phyloP scores from a whole-genome alignment of 2,797 vertebrate genomes.

The Acanthornis magna region DNA sequence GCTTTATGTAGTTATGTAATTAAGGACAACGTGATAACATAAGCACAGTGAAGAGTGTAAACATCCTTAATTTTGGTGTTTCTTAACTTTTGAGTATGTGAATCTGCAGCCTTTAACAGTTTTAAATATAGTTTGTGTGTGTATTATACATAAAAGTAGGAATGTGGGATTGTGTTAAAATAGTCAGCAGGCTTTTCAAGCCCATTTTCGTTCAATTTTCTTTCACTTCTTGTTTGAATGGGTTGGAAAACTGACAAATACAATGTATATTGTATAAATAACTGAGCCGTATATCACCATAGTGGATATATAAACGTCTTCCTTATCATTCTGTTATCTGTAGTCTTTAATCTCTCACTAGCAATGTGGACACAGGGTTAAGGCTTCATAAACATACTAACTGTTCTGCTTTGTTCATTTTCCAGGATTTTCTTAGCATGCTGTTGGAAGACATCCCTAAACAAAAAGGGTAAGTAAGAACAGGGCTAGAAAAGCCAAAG shows the following conservation, averaged over 20 bases:
- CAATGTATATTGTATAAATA: not conserved
- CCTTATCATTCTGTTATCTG: not conserved
- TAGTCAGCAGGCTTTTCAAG: conserved; percentile 33
- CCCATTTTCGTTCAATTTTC: not conserved
- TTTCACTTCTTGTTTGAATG: not conserved
- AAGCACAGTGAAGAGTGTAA: not conserved
- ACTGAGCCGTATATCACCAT: not conserved
- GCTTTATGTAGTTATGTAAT: not conserved
- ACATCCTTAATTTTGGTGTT: not conserved
- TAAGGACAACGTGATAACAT: not conserved
- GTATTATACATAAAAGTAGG: not conserved
- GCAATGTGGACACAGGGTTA: conserved; percentile 58
- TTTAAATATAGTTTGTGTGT: not conserved
- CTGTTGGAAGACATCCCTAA: conserved; percentile 85
- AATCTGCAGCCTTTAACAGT: not conserved
- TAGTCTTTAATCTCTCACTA: not conserved
- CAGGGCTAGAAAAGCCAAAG: not conserved
- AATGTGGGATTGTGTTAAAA: not conserved
- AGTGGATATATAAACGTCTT: not conserved
- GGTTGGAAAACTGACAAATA: conserved; percentile 6
- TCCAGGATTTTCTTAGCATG: conserved; percentile 92
- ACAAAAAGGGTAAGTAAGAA: conserved; percentile 81
- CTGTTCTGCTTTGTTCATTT: conserved; percentile 56
- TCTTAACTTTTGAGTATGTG: not conserved
- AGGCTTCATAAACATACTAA: conserved; percentile 54